A percentile compares a stretch with the other conserved stretches of the same genome.
Conservation (phyloP, 1,140 invertebrate species). For the Neotoxoptera formosana region DNA sequence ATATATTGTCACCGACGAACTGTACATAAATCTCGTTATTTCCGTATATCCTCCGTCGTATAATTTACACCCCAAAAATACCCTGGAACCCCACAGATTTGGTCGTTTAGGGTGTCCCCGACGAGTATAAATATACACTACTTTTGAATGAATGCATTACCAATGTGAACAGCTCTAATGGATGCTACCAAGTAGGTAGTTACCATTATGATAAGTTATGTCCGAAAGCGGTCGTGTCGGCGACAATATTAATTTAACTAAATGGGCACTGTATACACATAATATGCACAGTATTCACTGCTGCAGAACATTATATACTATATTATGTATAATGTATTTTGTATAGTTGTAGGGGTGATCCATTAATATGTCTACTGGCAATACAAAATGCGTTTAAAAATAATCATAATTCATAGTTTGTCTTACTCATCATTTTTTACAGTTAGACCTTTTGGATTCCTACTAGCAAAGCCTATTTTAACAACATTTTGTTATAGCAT, state of each 20-base stretch:
- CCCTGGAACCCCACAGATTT: neutral
- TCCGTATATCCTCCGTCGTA: neutral
- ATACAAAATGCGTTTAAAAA: conserved; percentile 18
- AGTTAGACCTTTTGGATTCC: neutral
- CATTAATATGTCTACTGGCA: neutral
- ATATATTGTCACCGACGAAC: neutral
- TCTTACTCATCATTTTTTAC: neutral
- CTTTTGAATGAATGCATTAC: conserved; percentile 42
- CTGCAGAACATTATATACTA: neutral
- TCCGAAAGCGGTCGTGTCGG: conserved; percentile 27
- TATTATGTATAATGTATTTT: neutral
- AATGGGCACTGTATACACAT: neutral
- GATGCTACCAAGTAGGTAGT: conserved; percentile 25
- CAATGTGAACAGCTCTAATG: conserved; percentile 3
- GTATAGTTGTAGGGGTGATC: neutral
- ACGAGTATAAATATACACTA: conserved; percentile 6
- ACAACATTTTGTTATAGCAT: neutral
- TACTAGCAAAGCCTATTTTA: neutral
- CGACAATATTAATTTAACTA: conserved; percentile 40
- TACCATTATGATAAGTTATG: conserved; percentile 49
- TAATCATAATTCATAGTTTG: conserved; percentile 6
- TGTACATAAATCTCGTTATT: conserved; percentile 34
- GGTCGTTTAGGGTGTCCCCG: neutral
- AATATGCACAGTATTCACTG: neutral
- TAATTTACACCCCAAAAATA: neutral